A percentile compares a stretch with the other conserved stretches of the same genome.
Conservation (phyloP, 2,888 invertebrate species). For the Megalurothrips usitatus region DNA sequence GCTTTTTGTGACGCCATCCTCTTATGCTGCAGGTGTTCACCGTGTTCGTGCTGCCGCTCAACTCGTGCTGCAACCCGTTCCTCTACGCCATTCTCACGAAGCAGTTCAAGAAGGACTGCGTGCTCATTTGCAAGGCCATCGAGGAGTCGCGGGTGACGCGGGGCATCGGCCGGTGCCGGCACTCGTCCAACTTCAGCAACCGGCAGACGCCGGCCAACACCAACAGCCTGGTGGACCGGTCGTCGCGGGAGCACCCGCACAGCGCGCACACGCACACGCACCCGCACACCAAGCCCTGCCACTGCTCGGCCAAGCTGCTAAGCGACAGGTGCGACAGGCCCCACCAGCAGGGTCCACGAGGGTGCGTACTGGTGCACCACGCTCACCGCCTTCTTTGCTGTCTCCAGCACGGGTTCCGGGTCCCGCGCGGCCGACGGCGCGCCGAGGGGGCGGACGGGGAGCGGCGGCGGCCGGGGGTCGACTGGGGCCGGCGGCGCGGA, state of each 20-base stretch:
- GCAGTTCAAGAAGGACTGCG: slow-evolving; percentile 96
- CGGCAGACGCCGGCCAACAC: slow-evolving; percentile 82
- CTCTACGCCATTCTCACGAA: slow-evolving; percentile 96
- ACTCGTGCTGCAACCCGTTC: slow-evolving; percentile 97
- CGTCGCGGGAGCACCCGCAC: slow-evolving; percentile 67
- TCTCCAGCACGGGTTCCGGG: slow-evolving; percentile 34
- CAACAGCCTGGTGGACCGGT: slow-evolving; percentile 74
- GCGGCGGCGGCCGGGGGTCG: slow-evolving; percentile 39
- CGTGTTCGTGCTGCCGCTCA: slow-evolving; percentile 91
- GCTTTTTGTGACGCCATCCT: not conserved
- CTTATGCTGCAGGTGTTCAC: slow-evolving; percentile 59
- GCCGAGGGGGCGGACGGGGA: slow-evolving; percentile 41
- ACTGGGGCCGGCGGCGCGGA: slow-evolving; percentile 39
- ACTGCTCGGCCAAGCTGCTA: slow-evolving; percentile 54
- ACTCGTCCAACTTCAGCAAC: slow-evolving; percentile 83
- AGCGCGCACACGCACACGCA: slow-evolving; percentile 43
- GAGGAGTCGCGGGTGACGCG: slow-evolving; percentile 88
- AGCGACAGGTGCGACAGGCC: slow-evolving; percentile 46
- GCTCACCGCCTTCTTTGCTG: slow-evolving; percentile 33
- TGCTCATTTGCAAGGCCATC: slow-evolving; percentile 90
- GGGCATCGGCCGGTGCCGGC: slow-evolving; percentile 79
- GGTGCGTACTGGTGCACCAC: not conserved
- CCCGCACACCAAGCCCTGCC: slow-evolving; percentile 54
- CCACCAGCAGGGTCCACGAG: no score
- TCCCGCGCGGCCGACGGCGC: slow-evolving; percentile 41